Evolutionary conservation across 30 jellyfish, hydroid and myxozoan genomes (phyloP).

Genomic region (Mastigias papua): DNA sequence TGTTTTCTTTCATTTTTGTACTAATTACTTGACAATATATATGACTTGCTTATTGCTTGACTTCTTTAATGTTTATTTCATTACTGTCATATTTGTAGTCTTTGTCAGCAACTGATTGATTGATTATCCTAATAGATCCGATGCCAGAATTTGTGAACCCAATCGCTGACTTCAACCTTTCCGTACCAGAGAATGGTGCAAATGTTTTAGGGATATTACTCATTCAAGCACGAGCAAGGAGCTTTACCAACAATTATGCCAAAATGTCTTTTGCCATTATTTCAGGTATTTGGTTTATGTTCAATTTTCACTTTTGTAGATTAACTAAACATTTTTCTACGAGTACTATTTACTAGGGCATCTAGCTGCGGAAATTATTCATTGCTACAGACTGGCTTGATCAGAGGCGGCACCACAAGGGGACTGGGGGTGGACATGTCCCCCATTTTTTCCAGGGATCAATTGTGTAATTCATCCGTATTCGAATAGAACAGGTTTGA

Average conservation of each 20-base stretch:
- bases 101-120: too few species aligned
- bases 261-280: constrained; percentile 70
- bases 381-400: not conserved
- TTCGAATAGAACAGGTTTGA: too few species aligned
- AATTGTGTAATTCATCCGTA: too few species aligned
- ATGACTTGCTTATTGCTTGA: too few species aligned
- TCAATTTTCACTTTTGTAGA: not conserved
- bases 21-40: too few species aligned
- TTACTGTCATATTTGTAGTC: too few species aligned
- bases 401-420: too few species aligned
- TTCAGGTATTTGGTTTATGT: constrained; percentile 56
- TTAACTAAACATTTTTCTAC: not conserved
- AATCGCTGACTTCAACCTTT: constrained; percentile 51
- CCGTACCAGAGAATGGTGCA: constrained; percentile 86
- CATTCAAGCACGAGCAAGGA: constrained; percentile 77
- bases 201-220: constrained; percentile 34
- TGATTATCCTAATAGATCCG: constrained; percentile 69
- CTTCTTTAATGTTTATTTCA: too few species aligned
- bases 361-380: not conserved
- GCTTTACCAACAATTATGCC: constrained; percentile 65
- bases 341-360: not conserved
- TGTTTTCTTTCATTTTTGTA: too few species aligned
- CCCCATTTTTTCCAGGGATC: too few species aligned
- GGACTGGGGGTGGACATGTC: too few species aligned
- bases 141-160: constrained; percentile 78